Base-by-base conservation (phyloP, 1,140 invertebrate genomes). In the Brachionus manjavacas region DNA sequence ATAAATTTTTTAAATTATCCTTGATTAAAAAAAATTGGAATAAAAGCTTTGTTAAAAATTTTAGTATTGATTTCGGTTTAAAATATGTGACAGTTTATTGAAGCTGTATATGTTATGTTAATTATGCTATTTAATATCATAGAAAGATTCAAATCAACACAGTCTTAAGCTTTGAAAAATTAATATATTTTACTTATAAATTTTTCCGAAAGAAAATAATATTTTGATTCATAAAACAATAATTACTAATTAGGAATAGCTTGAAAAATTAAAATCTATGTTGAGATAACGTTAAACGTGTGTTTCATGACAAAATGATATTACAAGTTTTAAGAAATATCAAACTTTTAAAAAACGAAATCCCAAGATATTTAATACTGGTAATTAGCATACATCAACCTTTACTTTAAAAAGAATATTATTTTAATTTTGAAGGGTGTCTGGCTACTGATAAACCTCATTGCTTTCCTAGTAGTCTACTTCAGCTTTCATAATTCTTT, bases 331-430 rank as follows among this genome's bases (percentile, higher is more conserved):
- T 76, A 49, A 76, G 43, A 49, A 76, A 76, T 76, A 76, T 76
- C 9, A 46, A 49, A 23, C 72, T 76, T 20, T 49, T 76, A 49
- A 76, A 76, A 76, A 76, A 76, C 52, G 72, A 76, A 31, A 52
- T 76, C 41, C 72, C 72, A 49, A 76, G 72, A 76, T 76, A 76
- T 35, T 25, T 76, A 76, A 76, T 76, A 20, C 72, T 76, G 3
- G 72, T 76, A 76, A 46, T 11, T 49, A 28, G 23, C 25, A 52
- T 2, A n/a, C 52, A 11, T 25, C 3, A 25, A 20, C 14, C 25
- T 41, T 74, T 39, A n/a, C n/a, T 74, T 11, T 9, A 25, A 39
- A 43, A 74, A 76, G 41, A 8, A 43, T 35, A 43, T 23, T 41
- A 20, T 23, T 20, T 39, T 55, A 20, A 55, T 9, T n/a, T 28